These are phyloP conservation scores for Aricia artaxerxes DNA, from an alignment of 2,888 invertebrate species.

Conservation along the genomic window DNA sequence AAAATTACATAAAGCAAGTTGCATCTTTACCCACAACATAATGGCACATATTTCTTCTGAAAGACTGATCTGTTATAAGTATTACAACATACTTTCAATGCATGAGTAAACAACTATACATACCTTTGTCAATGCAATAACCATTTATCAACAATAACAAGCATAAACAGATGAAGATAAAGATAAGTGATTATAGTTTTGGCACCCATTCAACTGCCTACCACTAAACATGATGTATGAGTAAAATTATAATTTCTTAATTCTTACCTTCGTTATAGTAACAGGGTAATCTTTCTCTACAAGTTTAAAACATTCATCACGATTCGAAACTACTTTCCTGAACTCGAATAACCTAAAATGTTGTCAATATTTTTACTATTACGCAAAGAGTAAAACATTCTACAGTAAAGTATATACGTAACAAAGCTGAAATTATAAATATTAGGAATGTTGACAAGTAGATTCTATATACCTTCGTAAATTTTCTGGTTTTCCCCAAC, in stretches of 20 bases:
- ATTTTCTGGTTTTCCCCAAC: slow-evolving; percentile 97
- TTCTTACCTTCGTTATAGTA: slow-evolving; percentile 88
- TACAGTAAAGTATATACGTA: background rate
- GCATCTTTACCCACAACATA: background rate
- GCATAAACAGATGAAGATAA: slow-evolving; percentile 2
- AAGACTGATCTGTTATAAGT: background rate
- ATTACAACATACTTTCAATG: background rate
- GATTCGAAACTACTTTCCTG: slow-evolving; percentile 90
- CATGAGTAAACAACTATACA: background rate
- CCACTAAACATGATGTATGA: background rate
- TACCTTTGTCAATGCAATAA: background rate
- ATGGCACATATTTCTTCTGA: background rate
- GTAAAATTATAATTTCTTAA: background rate
- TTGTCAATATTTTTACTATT: slow-evolving; percentile 33
- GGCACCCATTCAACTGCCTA: background rate
- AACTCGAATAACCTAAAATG: slow-evolving; percentile 91
- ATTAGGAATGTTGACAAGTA: background rate
- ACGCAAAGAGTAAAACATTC: background rate
- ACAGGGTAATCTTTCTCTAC: slow-evolving; percentile 92
- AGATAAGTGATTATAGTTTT: slow-evolving; percentile 3
- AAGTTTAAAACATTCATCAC: slow-evolving; percentile 90
- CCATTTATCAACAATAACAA: slow-evolving; percentile 9
- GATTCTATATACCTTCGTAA: slow-evolving; percentile 85
- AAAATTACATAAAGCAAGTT: background rate
- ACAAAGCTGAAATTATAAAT: background rate